Base-by-base conservation (phyloP, 2,888 invertebrate species). In the Peribatodes rhomboidaria region DNA sequence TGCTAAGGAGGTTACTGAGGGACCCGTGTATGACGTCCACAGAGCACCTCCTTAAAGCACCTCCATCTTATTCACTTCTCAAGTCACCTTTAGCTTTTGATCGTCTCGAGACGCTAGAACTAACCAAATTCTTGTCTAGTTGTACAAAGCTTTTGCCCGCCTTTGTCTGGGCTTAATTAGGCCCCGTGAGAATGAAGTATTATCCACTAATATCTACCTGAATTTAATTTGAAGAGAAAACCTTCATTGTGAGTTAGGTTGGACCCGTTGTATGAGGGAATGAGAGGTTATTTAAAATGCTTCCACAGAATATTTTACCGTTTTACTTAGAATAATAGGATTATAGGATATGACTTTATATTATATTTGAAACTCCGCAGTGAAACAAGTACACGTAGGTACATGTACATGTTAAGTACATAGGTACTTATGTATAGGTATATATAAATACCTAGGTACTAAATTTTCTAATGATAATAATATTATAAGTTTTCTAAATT, bases 161-260 rank as follows among this genome's bases (percentile, higher is more conserved):
- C 39, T 55, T 60, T 65, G 64, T 65, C 31, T 55, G 46, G 50
- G n/a, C 49, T 64, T 65, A 65, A 65, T 60, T 60, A 60, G 60
- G 46, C 1, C 44, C 60, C 20, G 56, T 42, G 49, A 60, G 55
- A n/a, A 46, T 63, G 50, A 56, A 55, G 33, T 50, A 56, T 62
- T 50, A 47, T 54, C 46, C 8, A n/a, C n/a, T 54, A 49, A 55
- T 61, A 56, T 62, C n/a, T 31, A 14, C 9, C 52, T 57, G 39
- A 57, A 46, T 53, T 57, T 53, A 8, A 33, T 46, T 57, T 56
- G 18, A n/a, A 57, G 41, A 14, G 18, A 42, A 61, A 41, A 31
- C 52, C 46, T 49, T 55, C 27, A 27, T 18, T 14, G 18, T 44
- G 50, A 58, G 58, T 41, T 49, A 41, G 31, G 31, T 20, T 10